Percentiles rank a stretch among this genome's conserved stretches.
phyloP scores from a whole-genome alignment of 2,797 vertebrate species.

The Chelon labrosus region DNA sequence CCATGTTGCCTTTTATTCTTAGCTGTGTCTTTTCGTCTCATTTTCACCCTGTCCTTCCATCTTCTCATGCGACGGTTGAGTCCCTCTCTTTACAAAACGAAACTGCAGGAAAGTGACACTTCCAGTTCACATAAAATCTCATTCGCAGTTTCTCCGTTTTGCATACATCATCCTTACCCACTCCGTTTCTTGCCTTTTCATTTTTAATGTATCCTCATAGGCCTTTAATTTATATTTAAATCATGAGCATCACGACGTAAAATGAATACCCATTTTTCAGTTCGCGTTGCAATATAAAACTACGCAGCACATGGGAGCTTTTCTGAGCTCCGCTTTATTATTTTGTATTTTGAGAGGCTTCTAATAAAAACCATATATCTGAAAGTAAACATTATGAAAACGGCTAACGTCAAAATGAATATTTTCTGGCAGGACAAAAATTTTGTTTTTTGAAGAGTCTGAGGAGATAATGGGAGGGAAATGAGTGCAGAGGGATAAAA shows the following conservation, averaged over 20 bases:
- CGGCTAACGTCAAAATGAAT: slow-evolving; percentile 6
- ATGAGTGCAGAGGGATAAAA: slow-evolving; percentile 24
- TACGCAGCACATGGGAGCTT: slow-evolving; percentile 7
- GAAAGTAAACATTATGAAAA: slow-evolving; percentile 33
- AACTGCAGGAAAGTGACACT: slow-evolving; percentile 23
- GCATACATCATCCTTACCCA: background rate
- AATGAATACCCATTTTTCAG: slow-evolving; percentile 14
- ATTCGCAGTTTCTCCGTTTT: background rate
- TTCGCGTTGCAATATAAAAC: slow-evolving; percentile 4
- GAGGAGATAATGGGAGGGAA: slow-evolving; percentile 24
- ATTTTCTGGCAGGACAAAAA: slow-evolving; percentile 28
- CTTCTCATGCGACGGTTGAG: background rate
- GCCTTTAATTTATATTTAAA: slow-evolving; percentile 40
- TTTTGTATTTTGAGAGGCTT: slow-evolving; percentile 26
- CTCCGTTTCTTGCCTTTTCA: slow-evolving; percentile 16
- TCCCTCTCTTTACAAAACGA: slow-evolving; percentile 7
- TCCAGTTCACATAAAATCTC: slow-evolving; percentile 24
- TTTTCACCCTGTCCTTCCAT: slow-evolving; percentile 6
- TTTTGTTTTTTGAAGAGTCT: slow-evolving; percentile 13
- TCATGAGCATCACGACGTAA: slow-evolving; percentile 10
- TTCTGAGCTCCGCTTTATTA: slow-evolving; percentile 36
- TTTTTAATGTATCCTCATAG: slow-evolving; percentile 35
- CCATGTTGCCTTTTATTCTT: background rate
- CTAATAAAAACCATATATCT: slow-evolving; percentile 50
- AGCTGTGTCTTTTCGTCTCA: slow-evolving; percentile 5